Percentiles rank a stretch among this genome's conserved stretches.
phyloP scores from a whole-genome alignment of 2,113 vertebrate genomes.

The Rostratula benghalensis region DNA sequence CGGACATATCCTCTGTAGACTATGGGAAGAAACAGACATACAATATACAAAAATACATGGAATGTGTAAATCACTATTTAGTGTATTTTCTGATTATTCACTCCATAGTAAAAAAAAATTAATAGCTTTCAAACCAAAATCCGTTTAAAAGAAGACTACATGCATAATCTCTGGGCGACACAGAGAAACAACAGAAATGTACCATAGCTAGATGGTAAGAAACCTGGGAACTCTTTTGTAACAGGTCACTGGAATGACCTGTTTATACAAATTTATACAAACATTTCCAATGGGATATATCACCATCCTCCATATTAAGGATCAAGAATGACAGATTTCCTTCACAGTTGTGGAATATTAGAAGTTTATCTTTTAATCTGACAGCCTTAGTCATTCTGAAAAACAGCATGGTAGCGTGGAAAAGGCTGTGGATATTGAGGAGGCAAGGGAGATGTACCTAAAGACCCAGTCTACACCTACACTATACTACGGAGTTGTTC shows the following conservation, averaged over 20 bases:
- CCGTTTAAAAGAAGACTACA: not conserved
- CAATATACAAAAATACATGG: too few relatives aligned
- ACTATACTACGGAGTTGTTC: not conserved
- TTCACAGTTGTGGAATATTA: not conserved
- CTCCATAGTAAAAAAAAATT: not conserved
- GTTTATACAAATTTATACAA: not conserved
- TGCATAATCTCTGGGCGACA: not conserved
- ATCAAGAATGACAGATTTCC: not conserved
- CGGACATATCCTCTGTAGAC: not conserved
- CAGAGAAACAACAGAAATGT: not conserved
- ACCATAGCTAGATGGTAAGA: not conserved
- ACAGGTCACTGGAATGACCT: not conserved
- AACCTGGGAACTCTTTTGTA: not conserved
- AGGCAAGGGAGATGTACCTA: fast-evolving
- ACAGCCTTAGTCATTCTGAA: not conserved
- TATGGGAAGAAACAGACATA: not conserved
- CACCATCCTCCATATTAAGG: not conserved
- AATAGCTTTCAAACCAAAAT: not conserved
- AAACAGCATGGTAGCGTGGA: not conserved
- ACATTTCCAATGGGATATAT: not conserved
- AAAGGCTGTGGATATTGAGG: not conserved
- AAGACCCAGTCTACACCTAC: not conserved
- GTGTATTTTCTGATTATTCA: not conserved
- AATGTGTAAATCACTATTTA: not conserved
- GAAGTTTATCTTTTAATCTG: not conserved